These are phyloP conservation scores for Patella ulyssiponensis DNA, from an alignment of 2,888 invertebrate genomes.

Conservation along the genomic window DNA sequence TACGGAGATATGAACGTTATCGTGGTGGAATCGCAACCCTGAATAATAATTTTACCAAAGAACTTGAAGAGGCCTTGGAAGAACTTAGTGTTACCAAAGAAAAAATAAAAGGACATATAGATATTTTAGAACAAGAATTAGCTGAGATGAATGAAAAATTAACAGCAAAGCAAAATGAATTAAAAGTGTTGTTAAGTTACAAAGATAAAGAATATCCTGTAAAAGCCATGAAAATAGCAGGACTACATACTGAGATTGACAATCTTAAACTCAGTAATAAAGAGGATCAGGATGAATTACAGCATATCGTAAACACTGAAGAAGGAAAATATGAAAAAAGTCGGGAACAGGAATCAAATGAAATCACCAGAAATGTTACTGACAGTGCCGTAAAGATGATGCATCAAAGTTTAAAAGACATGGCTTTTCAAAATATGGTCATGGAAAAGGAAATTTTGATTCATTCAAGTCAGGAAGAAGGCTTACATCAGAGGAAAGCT, in stretches of 20 bases:
- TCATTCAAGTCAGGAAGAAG: constrained; percentile 60
- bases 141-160: constrained; percentile 51
- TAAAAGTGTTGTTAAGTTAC: constrained; percentile 63
- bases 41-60: constrained; percentile 58
- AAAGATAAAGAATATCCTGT: constrained; percentile 72
- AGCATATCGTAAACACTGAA: constrained; percentile 65
- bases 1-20: constrained; percentile 68
- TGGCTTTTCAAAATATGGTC: constrained; percentile 68
- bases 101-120: constrained; percentile 40
- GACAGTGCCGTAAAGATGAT: constrained; percentile 63
- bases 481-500: constrained; percentile 46
- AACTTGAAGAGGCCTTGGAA: constrained; percentile 50
- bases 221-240: constrained; percentile 68
- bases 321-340: constrained; percentile 63
- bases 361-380: constrained; percentile 58
- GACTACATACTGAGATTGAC: constrained; percentile 66
- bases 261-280: constrained; percentile 59
- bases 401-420: constrained; percentile 68
- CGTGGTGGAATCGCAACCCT: constrained; percentile 65
- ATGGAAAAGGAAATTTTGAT: constrained; percentile 70
- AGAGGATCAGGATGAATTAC: constrained; percentile 67
- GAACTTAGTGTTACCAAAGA: constrained; percentile 50
- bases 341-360: constrained; percentile 45
- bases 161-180: constrained; percentile 58
- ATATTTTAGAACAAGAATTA: constrained; percentile 56